Evolutionary conservation across 2,113 vertebrate species (phyloP).

Genomic region (Cheirogaleus medius): DNA sequence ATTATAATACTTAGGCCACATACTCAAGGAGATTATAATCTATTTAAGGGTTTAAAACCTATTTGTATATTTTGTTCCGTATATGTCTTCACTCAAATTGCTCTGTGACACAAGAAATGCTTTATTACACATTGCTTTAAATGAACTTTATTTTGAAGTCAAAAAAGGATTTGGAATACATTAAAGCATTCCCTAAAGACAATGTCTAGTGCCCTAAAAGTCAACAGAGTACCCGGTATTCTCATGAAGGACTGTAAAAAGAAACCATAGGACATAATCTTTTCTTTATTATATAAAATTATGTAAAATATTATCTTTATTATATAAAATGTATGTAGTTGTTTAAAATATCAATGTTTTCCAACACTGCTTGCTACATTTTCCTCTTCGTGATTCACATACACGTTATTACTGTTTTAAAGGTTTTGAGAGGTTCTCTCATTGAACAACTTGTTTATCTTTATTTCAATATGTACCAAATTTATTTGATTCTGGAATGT

Average conservation of each 20-base stretch:
- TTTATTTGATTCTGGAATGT: not conserved
- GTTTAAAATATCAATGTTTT: not conserved
- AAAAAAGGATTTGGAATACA: not conserved
- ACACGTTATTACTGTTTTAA: not conserved
- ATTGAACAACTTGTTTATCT: not conserved
- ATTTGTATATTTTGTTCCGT: not conserved
- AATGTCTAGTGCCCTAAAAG: not conserved
- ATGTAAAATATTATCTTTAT: not conserved
- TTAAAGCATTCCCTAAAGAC: not conserved
- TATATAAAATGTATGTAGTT: not conserved
- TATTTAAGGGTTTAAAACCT: not conserved
- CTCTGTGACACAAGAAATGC: not conserved
- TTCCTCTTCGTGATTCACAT: not conserved
- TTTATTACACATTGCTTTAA: not conserved
- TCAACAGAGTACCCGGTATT: not conserved
- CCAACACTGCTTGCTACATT: not conserved
- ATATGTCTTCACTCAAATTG: not conserved
- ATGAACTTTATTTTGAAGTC: not conserved
- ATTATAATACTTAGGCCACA: not conserved
- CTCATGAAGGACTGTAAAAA: not conserved
- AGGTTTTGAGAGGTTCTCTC: not conserved
- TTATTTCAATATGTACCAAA: not conserved
- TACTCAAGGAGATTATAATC: not conserved
- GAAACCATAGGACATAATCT: not conserved
- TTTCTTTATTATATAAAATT: not conserved